Evolutionary conservation across 2,888 invertebrate genomes (phyloP), one percentile per base, ranked within the genome.

Genomic region (Cheilosia grossa): DNA sequence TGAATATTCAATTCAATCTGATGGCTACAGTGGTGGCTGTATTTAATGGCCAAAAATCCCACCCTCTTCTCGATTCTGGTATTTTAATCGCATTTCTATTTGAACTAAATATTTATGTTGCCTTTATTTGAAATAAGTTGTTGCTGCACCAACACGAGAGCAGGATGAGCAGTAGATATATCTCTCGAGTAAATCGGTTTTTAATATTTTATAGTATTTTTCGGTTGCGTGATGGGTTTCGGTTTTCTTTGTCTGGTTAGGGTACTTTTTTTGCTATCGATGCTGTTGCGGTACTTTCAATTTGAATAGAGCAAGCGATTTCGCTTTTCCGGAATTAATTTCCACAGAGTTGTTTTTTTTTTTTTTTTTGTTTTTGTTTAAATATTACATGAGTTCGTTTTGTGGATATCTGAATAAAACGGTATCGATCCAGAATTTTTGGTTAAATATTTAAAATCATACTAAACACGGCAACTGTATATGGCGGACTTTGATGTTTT

Each of bases 141-240:
- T 30, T 30, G 21, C 49, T 72, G 42, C 30, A 9, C 33, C 19
- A 19, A 9, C 47, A 17, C 13, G 13, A 40, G 37, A 47, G 13
- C 21, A n/a, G 44, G 49, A 47, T 1, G 13, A 9, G 2, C 5
- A 27, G 27, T 6, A 27, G 27, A 27, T 27, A 27, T 6, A n/a
- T 33, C 47, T 53, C 17, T 64, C 30, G 21, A 64, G 42, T 58
- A 70, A 79, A 79, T 79, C 70, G 78, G 56, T 70, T 79, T 70
- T 79, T 70, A 79, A 79, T 79, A 79, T 79, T 72, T 79, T 40
- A 78, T 70, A 56, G 40, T 56, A 54, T 63, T 64, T 56, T 58
- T 42, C 30, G 63, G 19, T 54, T 63, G 47, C 59, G 44, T 63
- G n/a, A 69, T 13, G 54, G 61, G 61, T 40, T 33, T 59, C 44